A percentile compares a stretch with the other conserved stretches of the same genome.
Conservation (phyloP, 2,797 vertebrate species). For the Eulemur mongoz region DNA sequence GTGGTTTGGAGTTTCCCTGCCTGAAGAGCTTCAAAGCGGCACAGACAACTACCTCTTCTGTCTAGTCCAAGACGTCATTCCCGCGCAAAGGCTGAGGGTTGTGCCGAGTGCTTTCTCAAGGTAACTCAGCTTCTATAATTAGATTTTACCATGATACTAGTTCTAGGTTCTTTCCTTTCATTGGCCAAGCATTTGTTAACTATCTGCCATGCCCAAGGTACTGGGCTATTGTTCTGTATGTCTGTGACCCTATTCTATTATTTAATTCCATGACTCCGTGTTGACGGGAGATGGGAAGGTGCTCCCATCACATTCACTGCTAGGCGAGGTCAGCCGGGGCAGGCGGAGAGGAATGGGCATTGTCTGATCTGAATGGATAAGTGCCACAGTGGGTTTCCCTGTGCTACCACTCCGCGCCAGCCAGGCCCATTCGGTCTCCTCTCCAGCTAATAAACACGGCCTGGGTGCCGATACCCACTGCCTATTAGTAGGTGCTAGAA, state of each 20-base stretch:
- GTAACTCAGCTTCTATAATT: constrained; percentile 1
- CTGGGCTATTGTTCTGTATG: neutral
- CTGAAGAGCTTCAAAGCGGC: constrained; percentile 30
- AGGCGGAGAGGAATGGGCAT: neutral
- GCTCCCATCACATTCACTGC: neutral
- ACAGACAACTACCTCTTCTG: neutral
- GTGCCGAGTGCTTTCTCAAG: neutral
- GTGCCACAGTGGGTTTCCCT: neutral
- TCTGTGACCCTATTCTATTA: neutral
- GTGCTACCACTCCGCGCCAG: neutral
- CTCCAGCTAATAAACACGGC: neutral
- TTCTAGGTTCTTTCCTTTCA: neutral
- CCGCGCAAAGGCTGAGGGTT: constrained; percentile 3
- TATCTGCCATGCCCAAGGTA: neutral
- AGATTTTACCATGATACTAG: neutral
- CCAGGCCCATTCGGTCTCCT: constrained; percentile 10
- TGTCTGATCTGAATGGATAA: neutral
- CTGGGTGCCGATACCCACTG: neutral
- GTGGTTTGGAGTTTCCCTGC: neutral
- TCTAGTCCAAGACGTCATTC: neutral
- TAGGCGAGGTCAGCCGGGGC: neutral
- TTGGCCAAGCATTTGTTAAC: neutral
- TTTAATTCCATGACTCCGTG: neutral
- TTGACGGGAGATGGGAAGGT: neutral
- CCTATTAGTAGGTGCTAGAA: constrained; percentile 42